A percentile compares a stretch with the other conserved stretches of the same genome.
Conservation (phyloP, 2,888 invertebrate species). For the Melanotus villosus region DNA sequence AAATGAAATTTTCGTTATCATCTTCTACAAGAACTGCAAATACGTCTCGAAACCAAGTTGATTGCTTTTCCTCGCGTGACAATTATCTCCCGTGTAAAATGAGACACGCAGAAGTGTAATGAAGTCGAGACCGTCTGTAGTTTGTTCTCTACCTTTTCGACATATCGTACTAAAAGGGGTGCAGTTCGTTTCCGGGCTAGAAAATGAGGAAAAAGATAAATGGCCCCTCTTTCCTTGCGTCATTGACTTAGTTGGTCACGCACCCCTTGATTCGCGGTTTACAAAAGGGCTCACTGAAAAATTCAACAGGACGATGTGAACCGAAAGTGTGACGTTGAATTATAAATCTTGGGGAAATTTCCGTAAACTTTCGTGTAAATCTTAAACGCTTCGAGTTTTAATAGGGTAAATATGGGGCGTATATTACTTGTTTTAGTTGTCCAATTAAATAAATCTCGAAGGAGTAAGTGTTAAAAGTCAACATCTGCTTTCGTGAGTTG, state of each 20-base stretch:
- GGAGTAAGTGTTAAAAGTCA: not conserved
- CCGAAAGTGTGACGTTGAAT: too few relatives aligned
- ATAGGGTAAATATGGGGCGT: not conserved
- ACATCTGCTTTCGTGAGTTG: not conserved
- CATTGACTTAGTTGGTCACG: conserved; percentile 36
- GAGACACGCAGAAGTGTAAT: conserved; percentile 35
- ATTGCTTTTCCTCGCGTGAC: not conserved
- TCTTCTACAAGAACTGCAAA: too few relatives aligned
- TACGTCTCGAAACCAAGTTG: too few relatives aligned
- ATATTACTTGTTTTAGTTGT: not conserved
- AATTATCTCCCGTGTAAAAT: conserved; percentile 27
- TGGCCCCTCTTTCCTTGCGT: conserved; percentile 31
- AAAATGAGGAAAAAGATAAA: conserved; percentile 40
- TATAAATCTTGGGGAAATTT: too few relatives aligned
- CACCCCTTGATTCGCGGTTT: conserved; percentile 21
- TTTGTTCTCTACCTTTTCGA: conserved; percentile 27
- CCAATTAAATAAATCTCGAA: not conserved
- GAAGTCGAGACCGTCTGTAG: conserved; percentile 40
- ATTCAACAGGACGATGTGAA: too few relatives aligned
- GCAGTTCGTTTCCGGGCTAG: conserved; percentile 27
- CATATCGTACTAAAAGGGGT: conserved; percentile 32
- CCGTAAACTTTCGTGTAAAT: too few relatives aligned
- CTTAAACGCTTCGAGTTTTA: not conserved
- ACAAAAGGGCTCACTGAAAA: conserved; percentile 3
- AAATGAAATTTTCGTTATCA: too few relatives aligned